Conservation (phyloP, 2,797 vertebrate species). For the Bryconaethiops microstoma region DNA sequence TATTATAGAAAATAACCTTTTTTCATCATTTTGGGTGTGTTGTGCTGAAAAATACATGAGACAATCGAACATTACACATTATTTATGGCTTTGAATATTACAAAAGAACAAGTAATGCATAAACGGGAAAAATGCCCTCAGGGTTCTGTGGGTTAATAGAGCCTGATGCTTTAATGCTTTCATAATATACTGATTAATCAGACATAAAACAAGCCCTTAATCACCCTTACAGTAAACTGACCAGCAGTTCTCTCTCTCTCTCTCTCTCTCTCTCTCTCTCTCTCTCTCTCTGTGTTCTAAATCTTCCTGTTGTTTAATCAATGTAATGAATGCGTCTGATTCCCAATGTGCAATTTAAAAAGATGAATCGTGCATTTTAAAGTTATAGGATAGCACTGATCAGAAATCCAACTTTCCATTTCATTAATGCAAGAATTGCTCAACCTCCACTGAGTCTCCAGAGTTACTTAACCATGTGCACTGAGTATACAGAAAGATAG, state of each 20-base stretch:
- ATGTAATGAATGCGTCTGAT: slow-evolving; percentile 6
- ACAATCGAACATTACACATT: too few relatives aligned
- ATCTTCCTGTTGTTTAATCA: slow-evolving; percentile 17
- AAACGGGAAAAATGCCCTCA: too few relatives aligned
- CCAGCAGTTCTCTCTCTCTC: not conserved
- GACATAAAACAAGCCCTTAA: not conserved
- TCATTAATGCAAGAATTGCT: not conserved
- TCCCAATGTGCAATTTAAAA: slow-evolving; percentile 1
- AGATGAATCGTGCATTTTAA: not conserved
- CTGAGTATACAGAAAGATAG: slow-evolving; percentile 57
- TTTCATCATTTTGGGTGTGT: too few relatives aligned
- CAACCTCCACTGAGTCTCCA: not conserved
- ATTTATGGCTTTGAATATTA: too few relatives aligned
- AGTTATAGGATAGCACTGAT: slow-evolving; percentile 1
- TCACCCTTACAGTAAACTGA: slow-evolving; percentile 6
- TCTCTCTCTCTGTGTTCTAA: not conserved
- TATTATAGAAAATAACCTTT: too few relatives aligned
- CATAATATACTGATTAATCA: slow-evolving; percentile 11
- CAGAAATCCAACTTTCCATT: not conserved
- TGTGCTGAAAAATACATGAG: too few relatives aligned
- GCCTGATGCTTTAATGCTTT: not conserved
- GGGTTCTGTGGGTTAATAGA: not conserved
- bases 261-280: not conserved
- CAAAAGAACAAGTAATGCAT: too few relatives aligned
- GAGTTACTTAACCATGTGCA: slow-evolving; percentile 51